Evolutionary conservation across 2,888 invertebrate genomes (phyloP), one percentile per base, ranked within the genome.

Genomic region (Caenorhabditis doughertyi): DNA sequence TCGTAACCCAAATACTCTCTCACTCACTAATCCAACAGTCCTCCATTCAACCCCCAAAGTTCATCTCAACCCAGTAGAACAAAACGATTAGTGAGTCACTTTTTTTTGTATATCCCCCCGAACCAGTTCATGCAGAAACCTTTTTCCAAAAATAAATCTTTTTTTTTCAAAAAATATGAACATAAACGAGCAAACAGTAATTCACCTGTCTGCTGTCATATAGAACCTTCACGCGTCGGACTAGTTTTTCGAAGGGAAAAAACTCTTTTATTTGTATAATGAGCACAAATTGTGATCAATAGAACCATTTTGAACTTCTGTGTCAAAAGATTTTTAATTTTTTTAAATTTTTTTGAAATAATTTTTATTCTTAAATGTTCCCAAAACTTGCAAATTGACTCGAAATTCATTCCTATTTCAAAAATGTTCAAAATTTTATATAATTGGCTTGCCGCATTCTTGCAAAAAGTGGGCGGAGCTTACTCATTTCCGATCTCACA

Each of bases 11-110:
- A 32, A 4, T 32, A 32, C 4, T 32, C 32, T 32, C 32, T 32
- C 32, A 4, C 32, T 32, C 32, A 39, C 39, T 39, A 39, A 39
- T 39, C 39, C 39, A 13, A 2, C 39, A 39, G 9, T 8, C 39
- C 9, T 39, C 4, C 7, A 39, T 39, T 39, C 39, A 39, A 39
- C 39, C 32, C 32, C 9, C 32, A 39, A 47, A 21, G 47, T 47
- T 47, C 47, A 47, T 4, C 39, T 39, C 9, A 39, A 8, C 13
- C 8, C 8, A 47, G 18, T 8, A 32, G 32, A 32, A 56, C 29
- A 13, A 32, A 32, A 21, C 4, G 56, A 56, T 56, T 56, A 56
- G 56, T 56, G 56, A 56, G 56, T 56, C 56, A 56, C n/a, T 56
- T 32, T 8, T 18, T 32, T 51, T 7, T 39, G 8, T 39, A 11